Evolutionary conservation across 2,113 vertebrate genomes (phyloP).

Genomic region (Octodon degus): DNA sequence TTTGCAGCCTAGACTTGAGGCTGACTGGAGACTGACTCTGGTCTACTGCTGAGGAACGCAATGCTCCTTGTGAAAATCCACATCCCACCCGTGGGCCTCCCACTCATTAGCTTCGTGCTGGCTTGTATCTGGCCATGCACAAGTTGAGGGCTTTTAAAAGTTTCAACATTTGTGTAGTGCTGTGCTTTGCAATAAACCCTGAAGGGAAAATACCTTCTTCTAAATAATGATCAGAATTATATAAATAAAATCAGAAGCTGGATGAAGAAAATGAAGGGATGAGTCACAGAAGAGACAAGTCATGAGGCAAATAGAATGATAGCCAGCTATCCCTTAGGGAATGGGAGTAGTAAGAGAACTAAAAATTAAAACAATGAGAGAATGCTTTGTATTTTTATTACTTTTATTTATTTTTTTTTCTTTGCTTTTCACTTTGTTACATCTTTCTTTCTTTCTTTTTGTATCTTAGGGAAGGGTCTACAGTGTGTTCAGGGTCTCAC

Average conservation of each 20-base stretch:
- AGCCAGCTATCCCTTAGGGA: neutral
- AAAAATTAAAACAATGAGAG: neutral
- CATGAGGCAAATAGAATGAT: neutral
- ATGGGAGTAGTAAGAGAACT: neutral
- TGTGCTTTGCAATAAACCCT: neutral
- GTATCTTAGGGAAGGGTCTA: too few species aligned
- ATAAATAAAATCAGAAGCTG: neutral
- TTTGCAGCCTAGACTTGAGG: neutral
- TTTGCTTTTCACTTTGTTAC: too few species aligned
- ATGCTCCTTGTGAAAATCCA: neutral
- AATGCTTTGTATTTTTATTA: too few species aligned
- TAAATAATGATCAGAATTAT: neutral
- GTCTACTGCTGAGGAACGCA: neutral
- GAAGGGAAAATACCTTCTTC: neutral
- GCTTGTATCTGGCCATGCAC: neutral
- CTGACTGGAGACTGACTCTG: neutral
- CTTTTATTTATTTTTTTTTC: too few species aligned
- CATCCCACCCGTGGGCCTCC: fast-evolving
- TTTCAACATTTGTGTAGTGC: neutral
- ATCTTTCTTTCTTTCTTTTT: too few species aligned
- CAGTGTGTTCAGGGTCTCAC: too few species aligned
- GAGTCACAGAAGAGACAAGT: neutral
- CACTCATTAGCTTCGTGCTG: neutral
- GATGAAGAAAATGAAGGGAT: neutral
- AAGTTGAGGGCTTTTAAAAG: neutral